Evolutionary conservation across 2,888 invertebrate species (phyloP).

Genomic region (Parelbella ahira): DNA sequence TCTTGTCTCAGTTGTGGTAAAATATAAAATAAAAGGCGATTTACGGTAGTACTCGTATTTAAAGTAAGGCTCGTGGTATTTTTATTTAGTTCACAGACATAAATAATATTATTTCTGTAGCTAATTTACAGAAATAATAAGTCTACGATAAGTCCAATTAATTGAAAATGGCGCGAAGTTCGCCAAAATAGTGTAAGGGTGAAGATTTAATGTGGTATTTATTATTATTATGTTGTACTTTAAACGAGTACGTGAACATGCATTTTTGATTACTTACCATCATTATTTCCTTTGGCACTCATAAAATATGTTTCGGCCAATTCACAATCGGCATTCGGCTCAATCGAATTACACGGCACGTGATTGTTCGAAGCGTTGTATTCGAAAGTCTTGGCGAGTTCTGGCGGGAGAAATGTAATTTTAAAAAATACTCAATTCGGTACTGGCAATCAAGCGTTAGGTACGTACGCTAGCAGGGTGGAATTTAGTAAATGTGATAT

Average conservation of each 20-base stretch:
- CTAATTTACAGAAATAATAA: too few species aligned
- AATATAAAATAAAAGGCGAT: too few species aligned
- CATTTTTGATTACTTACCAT: conserved; percentile 10
- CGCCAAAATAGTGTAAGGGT: too few species aligned
- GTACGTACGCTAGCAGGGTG: conserved; percentile 11
- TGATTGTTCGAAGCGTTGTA: conserved; percentile 61
- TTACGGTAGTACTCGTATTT: too few species aligned
- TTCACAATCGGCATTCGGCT: conserved; percentile 62
- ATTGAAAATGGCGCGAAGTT: too few species aligned
- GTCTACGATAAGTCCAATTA: too few species aligned
- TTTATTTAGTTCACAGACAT: too few species aligned
- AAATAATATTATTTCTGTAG: too few species aligned
- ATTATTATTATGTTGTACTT: too few species aligned
- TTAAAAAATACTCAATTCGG: conserved; percentile 28
- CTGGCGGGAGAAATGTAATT: conserved; percentile 33
- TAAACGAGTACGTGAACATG: not conserved
- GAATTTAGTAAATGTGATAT: conserved; percentile 11
- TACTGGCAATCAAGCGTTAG: conserved; percentile 11
- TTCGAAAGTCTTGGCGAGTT: conserved; percentile 29
- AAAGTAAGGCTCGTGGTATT: too few species aligned
- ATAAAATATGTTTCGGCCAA: conserved; percentile 69
- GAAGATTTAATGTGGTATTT: too few species aligned
- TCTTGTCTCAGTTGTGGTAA: too few species aligned
- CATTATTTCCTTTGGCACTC: conserved; percentile 41
- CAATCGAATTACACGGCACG: conserved; percentile 74